Conservation (phyloP, 2,888 invertebrate genomes). For the Drosophila gaucha region DNA sequence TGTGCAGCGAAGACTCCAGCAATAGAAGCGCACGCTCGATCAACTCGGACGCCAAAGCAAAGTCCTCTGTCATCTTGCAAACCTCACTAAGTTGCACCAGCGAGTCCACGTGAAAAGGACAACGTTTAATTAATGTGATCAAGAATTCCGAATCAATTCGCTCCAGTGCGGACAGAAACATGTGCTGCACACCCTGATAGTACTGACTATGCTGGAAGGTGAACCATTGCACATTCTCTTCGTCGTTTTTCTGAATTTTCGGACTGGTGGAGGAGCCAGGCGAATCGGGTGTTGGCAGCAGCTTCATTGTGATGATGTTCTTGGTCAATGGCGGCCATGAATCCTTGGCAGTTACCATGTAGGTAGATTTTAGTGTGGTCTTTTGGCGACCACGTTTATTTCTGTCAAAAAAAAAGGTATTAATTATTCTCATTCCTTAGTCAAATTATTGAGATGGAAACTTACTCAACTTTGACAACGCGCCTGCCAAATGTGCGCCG, state of each 20-base stretch:
- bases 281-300: slow-evolving; percentile 84
- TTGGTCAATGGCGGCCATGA: slow-evolving; percentile 90
- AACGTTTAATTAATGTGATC: slow-evolving; percentile 89
- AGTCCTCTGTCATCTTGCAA: slow-evolving; percentile 90
- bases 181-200: slow-evolving; percentile 90
- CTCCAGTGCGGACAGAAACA: slow-evolving; percentile 92
- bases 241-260: slow-evolving; percentile 53
- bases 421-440: not conserved
- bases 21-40: slow-evolving; percentile 92
- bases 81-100: slow-evolving; percentile 92
- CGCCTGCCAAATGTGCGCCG: slow-evolving; percentile 92
- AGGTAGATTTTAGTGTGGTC: slow-evolving; percentile 87
- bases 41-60: slow-evolving; percentile 91
- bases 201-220: slow-evolving; percentile 90
- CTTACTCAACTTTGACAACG: slow-evolving; percentile 89
- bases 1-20: slow-evolving; percentile 92
- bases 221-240: slow-evolving; percentile 86
- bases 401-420: slow-evolving; percentile 80
- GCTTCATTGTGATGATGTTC: slow-evolving; percentile 90
- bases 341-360: slow-evolving; percentile 89
- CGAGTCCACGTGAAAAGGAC: slow-evolving; percentile 93
- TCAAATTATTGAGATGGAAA: not conserved
- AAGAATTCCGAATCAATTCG: slow-evolving; percentile 92
- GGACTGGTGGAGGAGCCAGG: slow-evolving; percentile 47
- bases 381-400: slow-evolving; percentile 86